phyloP scores from a whole-genome alignment of 2,888 invertebrate species.

The Lycocerus yunnanus region DNA sequence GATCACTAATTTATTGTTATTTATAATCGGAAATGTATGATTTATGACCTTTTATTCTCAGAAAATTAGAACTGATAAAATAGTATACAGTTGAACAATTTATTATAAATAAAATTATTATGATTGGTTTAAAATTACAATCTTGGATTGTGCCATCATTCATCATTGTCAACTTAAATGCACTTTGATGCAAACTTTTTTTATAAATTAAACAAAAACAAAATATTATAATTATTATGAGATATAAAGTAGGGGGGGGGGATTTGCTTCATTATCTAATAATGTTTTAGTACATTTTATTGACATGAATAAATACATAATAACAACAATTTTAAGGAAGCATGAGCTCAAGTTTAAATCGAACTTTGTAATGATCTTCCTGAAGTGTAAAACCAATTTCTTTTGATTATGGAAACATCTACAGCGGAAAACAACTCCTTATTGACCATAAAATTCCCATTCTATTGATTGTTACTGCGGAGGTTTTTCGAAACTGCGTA shows the following conservation, averaged over 20 bases:
- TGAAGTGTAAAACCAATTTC: slow-evolving; percentile 9
- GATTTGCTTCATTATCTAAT: no score
- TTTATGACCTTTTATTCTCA: slow-evolving; percentile 27
- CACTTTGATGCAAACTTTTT: not conserved
- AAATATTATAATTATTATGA: not conserved
- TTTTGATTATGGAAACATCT: slow-evolving; percentile 52
- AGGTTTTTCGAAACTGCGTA: slow-evolving; percentile 42
- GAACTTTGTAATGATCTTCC: not conserved
- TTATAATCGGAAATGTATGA: slow-evolving; percentile 27
- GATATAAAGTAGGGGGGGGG: no score
- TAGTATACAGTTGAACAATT: not conserved
- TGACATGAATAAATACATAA: no score
- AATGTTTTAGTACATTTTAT: no score
- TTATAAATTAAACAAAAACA: not conserved
- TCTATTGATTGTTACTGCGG: slow-evolving; percentile 56
- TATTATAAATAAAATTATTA: slow-evolving; percentile 1
- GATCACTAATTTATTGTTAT: slow-evolving; percentile 12
- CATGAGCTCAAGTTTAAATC: not conserved
- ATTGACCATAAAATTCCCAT: slow-evolving; percentile 57
- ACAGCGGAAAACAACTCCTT: slow-evolving; percentile 49
- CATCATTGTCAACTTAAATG: not conserved
- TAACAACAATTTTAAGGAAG: not conserved
- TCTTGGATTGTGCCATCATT: not conserved
- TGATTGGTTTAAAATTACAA: not conserved
- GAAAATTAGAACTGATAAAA: slow-evolving; percentile 7